Conservation (phyloP, 1,140 invertebrate species). For the Goniozus legneri region DNA sequence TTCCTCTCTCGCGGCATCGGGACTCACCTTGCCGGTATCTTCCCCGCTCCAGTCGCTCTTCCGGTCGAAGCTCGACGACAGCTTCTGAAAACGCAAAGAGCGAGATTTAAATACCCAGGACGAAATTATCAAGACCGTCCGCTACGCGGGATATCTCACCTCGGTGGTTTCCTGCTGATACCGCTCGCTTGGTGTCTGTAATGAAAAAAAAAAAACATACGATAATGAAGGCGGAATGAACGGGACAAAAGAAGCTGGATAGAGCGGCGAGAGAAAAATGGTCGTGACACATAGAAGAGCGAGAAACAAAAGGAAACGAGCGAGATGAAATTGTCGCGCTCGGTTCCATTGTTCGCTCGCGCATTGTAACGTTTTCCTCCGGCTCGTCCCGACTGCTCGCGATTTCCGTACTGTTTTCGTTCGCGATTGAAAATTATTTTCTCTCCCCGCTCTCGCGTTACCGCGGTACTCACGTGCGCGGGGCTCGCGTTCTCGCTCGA, state of each 20-base stretch:
- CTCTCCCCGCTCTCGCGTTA: not conserved
- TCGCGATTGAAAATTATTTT: not conserved
- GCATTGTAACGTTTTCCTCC: not conserved
- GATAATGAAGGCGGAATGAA: conserved; percentile 9
- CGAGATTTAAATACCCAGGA: conserved; percentile 3
- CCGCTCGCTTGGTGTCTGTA: conserved; percentile 28
- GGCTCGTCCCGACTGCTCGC: not conserved
- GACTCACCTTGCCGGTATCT: too few relatives aligned
- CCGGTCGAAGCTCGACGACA: too few relatives aligned
- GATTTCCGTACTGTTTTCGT: not conserved
- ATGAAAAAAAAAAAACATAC: conserved; percentile 21
- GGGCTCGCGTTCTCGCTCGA: conserved; percentile 29
- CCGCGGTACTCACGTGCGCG: conserved; percentile 33
- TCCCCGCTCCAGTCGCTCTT: too few relatives aligned
- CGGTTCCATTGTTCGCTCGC: too few relatives aligned
- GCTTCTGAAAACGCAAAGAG: conserved; percentile 6
- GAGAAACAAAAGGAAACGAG: too few relatives aligned
- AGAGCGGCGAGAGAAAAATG: conserved; percentile 10
- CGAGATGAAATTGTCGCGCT: too few relatives aligned
- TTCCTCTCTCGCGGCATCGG: too few relatives aligned
- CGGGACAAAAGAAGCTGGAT: conserved; percentile 4
- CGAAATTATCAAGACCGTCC: conserved; percentile 15
- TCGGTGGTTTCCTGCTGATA: conserved; percentile 47
- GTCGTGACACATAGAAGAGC: too few relatives aligned
- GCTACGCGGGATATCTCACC: conserved; percentile 40